A percentile compares a stretch with the other conserved stretches of the same genome.
phyloP scores from a whole-genome alignment of 2,113 vertebrate species.

The Aegotheles bennettii region DNA sequence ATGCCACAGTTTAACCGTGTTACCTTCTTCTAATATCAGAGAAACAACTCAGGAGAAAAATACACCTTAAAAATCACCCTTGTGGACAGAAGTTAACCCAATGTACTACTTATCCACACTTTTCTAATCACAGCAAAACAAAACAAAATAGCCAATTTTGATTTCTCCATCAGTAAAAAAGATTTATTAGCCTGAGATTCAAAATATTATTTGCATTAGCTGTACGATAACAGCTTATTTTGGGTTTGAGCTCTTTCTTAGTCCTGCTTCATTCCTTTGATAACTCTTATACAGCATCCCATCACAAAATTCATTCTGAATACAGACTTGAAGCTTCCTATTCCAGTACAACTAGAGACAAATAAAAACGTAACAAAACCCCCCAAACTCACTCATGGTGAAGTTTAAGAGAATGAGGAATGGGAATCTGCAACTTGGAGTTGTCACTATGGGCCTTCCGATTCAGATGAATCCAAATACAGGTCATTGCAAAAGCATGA shows the following conservation, averaged over 20 bases:
- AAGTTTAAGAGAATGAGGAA: slow-evolving; percentile 94
- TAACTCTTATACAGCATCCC: neutral
- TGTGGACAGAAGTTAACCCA: neutral
- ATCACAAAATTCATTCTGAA: neutral
- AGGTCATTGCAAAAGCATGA: slow-evolving; percentile 98
- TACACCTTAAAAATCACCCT: neutral
- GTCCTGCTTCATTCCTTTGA: neutral
- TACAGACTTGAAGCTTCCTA: neutral
- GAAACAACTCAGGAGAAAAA: neutral
- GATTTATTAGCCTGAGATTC: neutral
- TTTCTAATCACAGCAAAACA: neutral
- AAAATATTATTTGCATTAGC: neutral
- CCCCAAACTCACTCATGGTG: slow-evolving; percentile 89
- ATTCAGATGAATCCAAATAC: slow-evolving; percentile 99
- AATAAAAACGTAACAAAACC: neutral
- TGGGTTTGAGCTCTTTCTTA: neutral
- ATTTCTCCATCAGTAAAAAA: neutral
- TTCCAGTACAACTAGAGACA: neutral
- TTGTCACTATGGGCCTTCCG: slow-evolving; percentile 97
- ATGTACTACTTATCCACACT: neutral
- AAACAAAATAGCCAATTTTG: neutral
- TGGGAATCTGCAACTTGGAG: slow-evolving; percentile 95
- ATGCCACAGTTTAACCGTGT: neutral
- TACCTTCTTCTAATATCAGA: accelerated
- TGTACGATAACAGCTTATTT: neutral